Evolutionary conservation across 2,113 vertebrate species (phyloP), one percentile per base, ranked within the genome.

Genomic region (Takifugu bimaculatus): DNA sequence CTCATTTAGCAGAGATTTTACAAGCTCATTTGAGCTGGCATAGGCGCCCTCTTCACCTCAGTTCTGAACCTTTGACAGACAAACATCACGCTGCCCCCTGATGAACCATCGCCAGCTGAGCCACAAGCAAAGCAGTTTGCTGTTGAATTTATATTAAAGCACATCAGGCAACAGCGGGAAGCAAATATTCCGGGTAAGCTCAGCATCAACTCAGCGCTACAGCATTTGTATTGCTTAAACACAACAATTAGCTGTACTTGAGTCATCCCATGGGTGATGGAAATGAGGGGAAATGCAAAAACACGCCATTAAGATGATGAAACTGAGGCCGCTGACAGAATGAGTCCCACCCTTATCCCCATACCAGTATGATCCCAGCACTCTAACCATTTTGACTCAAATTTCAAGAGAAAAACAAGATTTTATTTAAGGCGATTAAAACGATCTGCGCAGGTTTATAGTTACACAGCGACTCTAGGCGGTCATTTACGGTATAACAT

Each of bases 221-320:
- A 45, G 29, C 7, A 7, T 64, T 83, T 66, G 72, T 65, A 77
- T 68, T 68, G 66, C 69, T 58, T 70, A 61, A 83, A 84, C 69
- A 70, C 74, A 74, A 80, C 75, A 82, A 84, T 88, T 82, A 82
- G 70, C 71, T n/a, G 81, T 75, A 78, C 75, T 83, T 71, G 43
- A 71, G 44, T 13, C 11, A 65, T 66, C 79, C 62, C 78, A 80
- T 79, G 77, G 66, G 57, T 63, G 77, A 77, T 82, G 76, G 74
- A 80, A 87, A 83, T 83, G 59, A 81, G 75, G 69, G 67, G 5
- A 63, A 73, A 73, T 43, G 77, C 56, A 67, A 78, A 57, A 75
- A 65, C 79, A 80, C 78, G 49, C 71, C 81, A 82, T 89, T 81
- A 85, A 71, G 60, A 70, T 61, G 77, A 81, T 83, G 68, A 64